Evolutionary conservation across 1,140 invertebrate species (phyloP).

Genomic region (Euura saliciscinereae): DNA sequence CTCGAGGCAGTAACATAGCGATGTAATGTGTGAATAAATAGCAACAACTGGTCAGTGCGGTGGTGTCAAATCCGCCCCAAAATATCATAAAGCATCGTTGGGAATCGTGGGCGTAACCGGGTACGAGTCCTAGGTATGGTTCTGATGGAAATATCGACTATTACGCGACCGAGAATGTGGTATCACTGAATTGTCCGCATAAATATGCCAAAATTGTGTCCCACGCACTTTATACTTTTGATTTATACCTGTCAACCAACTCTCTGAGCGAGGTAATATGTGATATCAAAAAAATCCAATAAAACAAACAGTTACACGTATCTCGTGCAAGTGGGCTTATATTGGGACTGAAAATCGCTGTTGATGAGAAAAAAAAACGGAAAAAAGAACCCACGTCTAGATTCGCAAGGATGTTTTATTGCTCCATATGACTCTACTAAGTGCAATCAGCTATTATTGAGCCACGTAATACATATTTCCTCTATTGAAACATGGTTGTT

Average conservation of each 20-base stretch:
- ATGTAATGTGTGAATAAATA: conserved; percentile 62
- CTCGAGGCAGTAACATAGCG: conserved; percentile 57
- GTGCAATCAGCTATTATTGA: conserved; percentile 36
- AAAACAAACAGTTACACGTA: background rate
- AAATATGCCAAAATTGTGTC: conserved; percentile 59
- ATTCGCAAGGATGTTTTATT: background rate
- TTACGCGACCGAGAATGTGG: conserved; percentile 57
- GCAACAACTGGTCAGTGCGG: conserved; percentile 56
- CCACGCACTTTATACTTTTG: conserved; percentile 56
- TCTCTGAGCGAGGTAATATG: background rate
- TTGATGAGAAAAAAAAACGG: too few species aligned
- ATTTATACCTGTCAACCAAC: conserved; percentile 44
- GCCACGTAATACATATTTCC: conserved; percentile 23
- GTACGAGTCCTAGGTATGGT: conserved; percentile 60
- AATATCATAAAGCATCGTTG: conserved; percentile 57
- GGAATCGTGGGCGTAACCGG: conserved; percentile 40
- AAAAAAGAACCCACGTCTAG: too few species aligned
- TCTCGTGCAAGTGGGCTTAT: background rate
- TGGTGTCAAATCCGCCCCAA: conserved; percentile 56
- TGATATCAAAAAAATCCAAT: background rate
- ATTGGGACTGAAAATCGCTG: too few species aligned
- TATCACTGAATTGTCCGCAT: conserved; percentile 60
- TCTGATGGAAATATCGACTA: conserved; percentile 63
- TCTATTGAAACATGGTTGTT: conserved; percentile 48
- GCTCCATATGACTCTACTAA: background rate